Evolutionary conservation across 2,797 vertebrate genomes (phyloP), one percentile per base, ranked within the genome.

Genomic region (Podarcis lilfordi): DNA sequence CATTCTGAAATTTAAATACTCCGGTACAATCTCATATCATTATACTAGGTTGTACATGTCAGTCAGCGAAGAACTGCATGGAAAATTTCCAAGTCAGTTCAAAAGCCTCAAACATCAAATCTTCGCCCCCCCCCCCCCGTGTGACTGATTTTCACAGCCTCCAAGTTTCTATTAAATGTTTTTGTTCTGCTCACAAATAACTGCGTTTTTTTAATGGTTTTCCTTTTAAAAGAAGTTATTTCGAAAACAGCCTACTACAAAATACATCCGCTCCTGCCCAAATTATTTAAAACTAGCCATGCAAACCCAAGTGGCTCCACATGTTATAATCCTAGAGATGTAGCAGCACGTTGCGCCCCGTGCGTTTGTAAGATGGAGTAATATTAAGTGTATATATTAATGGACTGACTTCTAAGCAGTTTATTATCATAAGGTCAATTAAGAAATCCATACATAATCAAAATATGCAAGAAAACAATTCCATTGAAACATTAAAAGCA

Each of bases 1-100:
- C 90, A 93, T 93, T 92, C 93, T 88, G 76, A 92, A 91, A 92
- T 76, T 92, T 92, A 92, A 91, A 88, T 89, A 94, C 77, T 89
- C 80, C 77, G 64, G 81, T 78, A 88, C 86, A 91, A 91, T 87
- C 79, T 80, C 80, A 80, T 82, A 88, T 94, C 91, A 91, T 94
- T 91, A 88, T 90, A 90, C 69, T 59, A 82, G 76, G 88, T 23
- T 88, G 89, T 87, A 68, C 66, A 27, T 85, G 86, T 91, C 94
- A 93, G 76, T 87, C 82, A 80, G 82, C 32, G 21, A 55, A n/a
- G 81, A 21, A 32, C 69, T 80, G 43, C 55, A 69, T 78, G 72
- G 55, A 76, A 89, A 68, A 81, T n/a, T 35, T 32, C 17, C 66
- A 76, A 85, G n/a, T 80, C 11, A 64, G 9, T 74, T 85, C 77